Evolutionary conservation across 2,113 vertebrate species (phyloP).

Genomic region (Columba janthina): DNA sequence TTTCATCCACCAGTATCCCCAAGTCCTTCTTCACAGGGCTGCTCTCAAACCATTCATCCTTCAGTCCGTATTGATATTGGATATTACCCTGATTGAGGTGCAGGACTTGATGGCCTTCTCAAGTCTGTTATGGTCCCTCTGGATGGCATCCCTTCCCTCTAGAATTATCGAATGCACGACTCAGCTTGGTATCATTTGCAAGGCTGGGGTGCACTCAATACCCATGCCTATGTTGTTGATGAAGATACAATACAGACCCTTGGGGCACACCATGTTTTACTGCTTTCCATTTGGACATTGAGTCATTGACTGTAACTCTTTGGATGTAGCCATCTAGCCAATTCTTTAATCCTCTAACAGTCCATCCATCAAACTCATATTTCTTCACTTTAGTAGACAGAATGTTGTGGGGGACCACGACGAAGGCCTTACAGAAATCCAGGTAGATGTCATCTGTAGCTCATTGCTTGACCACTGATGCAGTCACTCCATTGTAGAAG

Average conservation of each 20-base stretch:
- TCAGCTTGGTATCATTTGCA: too few species aligned
- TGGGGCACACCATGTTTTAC: neutral
- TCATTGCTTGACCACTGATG: neutral
- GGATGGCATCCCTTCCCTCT: too few species aligned
- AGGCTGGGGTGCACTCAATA: too few species aligned
- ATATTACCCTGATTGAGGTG: too few species aligned
- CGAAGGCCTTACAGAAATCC: neutral
- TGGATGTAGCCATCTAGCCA: neutral
- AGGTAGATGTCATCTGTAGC: neutral
- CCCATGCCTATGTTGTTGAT: too few species aligned
- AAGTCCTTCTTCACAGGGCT: too few species aligned
- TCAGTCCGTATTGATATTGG: too few species aligned
- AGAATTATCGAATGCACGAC: too few species aligned
- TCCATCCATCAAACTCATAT: neutral
- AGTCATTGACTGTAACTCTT: neutral
- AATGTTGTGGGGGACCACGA: neutral
- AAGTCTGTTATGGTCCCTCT: neutral
- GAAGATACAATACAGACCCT: neutral
- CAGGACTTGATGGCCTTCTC: too few species aligned
- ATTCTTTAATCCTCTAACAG: neutral
- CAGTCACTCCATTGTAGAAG: too few species aligned
- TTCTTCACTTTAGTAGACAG: neutral
- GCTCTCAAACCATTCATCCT: too few species aligned
- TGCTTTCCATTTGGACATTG: neutral
- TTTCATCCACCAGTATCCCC: too few species aligned